Percentiles rank a stretch among this genome's conserved stretches.
Conservation (phyloP, 2,888 invertebrate species). For the Dicroscelio sp. region DNA sequence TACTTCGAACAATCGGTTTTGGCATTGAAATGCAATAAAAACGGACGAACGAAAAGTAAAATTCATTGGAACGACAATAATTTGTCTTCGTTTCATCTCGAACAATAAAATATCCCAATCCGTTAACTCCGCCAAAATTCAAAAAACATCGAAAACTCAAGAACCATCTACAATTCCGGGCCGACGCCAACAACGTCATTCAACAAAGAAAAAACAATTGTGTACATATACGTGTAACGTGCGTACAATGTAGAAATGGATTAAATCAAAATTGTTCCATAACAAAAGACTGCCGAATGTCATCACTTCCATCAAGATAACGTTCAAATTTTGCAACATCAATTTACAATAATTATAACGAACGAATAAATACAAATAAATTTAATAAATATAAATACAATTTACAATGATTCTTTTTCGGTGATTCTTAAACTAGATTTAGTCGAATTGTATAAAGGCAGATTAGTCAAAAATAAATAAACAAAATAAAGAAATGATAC, state of each 20-base stretch:
- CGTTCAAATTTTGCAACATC: too few relatives aligned
- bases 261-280: neutral
- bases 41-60: neutral
- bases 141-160: neutral
- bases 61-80: too few relatives aligned
- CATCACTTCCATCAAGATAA: too few relatives aligned
- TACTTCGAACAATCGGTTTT: conserved; percentile 21
- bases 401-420: too few relatives aligned
- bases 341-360: too few relatives aligned
- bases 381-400: too few relatives aligned
- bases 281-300: too few relatives aligned
- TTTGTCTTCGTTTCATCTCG: too few relatives aligned
- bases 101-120: conserved; percentile 17
- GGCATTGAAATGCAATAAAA: conserved; percentile 44
- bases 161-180: neutral
- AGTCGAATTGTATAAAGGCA: too few relatives aligned
- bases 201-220: conserved; percentile 20
- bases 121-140: neutral
- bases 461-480: neutral
- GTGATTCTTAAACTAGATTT: too few relatives aligned
- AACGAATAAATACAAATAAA: too few relatives aligned
- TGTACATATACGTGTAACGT: conserved; percentile 37
- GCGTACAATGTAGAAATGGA: conserved; percentile 7
- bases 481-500: neutral
- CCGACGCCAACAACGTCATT: neutral